Base-by-base conservation (phyloP, 2,113 vertebrate genomes). In the Mesembrinibis cayennensis region DNA sequence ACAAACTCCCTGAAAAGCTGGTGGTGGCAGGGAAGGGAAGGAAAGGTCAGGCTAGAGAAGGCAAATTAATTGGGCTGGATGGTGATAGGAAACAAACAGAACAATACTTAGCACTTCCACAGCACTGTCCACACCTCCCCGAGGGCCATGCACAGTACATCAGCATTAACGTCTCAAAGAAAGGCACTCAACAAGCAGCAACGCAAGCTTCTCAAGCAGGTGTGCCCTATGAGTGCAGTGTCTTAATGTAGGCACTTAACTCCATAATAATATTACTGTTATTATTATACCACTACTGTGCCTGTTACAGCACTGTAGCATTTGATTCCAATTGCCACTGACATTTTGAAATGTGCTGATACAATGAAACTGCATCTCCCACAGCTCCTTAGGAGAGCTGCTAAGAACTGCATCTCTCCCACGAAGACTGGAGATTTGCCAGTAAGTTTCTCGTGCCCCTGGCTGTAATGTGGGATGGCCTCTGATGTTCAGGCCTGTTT, bases 291-390 rank as follows among this genome's bases (percentile, higher is more conserved):
- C 13, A 42, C 86, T 87, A 6, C 89, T 55, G 94, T 29, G 86
- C 72, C 82, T 42, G 80, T 59, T 83, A 52, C 83, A 61, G 82
- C 80, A 29, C 80, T 0, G 38, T 12, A 83, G 80, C 76, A 55
- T 78, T 81, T 62, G 87, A 81, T 89, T 92, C 91, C 94, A 27
- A 21, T 81, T 89, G 91, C 83, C 69, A 13, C 25, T 84, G 96
- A 83, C 91, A 94, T 95, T 95, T 91, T 18, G 21, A 62, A 94
- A 94, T 69, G 79, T 70, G 86, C 93, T 93, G 89, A 93, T 30
- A 27, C 76, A 13, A 32, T 6, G n/a, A n/a, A 89, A 73, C 21
- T 17, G 14, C 91, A 12, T 13, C 76, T 95, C 82, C 85, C 91
- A 40, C 71, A 47, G 30, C 58, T 90, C 40, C 74, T 30, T 0